Evolutionary conservation across 2,113 vertebrate genomes (phyloP), one percentile per base, ranked within the genome.

Genomic region (Psettodes erumei): DNA sequence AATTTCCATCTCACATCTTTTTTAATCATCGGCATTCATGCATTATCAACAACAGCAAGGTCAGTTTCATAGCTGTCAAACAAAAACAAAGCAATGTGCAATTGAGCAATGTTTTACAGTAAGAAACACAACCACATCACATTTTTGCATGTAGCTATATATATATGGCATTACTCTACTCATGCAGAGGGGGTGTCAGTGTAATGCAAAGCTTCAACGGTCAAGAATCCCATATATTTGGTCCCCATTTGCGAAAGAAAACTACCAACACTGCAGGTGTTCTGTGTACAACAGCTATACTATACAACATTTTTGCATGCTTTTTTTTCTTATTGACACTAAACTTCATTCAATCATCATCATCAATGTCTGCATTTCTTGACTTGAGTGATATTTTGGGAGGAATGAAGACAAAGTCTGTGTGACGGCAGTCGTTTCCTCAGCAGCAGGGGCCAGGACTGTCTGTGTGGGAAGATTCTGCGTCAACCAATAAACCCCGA

Each of bases 241-340:
- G 54, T 77, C 69, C 45, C 30, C 73, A 21, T 71, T 74, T 35
- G 71, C 64, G 53, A 50, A 43, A 85, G 51, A 78, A 65, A 79
- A 71, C 61, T 71, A 66, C 58, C 37, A 38, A 70, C 51, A 60
- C 47, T 71, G 65, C 85, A 84, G 72, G 73, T 82, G 78, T 77
- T 72, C 53, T 71, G 51, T 12, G 6, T 18, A 28, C 55, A 63
- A 27, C 56, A 59, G 35, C n/a, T 4, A 6, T 9, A 60, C 55
- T 58, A 15, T 47, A 38, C 33, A 50, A 9, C 3, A 7, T 40
- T 13, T 10, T 50, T 53, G 27, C 27, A 28, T 62, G 32, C 63
- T 38, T 59, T 48, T 63, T 27, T 12, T 12, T 21, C 27, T 23
- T 65, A 60, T 21, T 61, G 12, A 50, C 10, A 10, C 15, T 13